Conservation (phyloP, 2,113 vertebrate genomes). For the Mastomys coucha region DNA sequence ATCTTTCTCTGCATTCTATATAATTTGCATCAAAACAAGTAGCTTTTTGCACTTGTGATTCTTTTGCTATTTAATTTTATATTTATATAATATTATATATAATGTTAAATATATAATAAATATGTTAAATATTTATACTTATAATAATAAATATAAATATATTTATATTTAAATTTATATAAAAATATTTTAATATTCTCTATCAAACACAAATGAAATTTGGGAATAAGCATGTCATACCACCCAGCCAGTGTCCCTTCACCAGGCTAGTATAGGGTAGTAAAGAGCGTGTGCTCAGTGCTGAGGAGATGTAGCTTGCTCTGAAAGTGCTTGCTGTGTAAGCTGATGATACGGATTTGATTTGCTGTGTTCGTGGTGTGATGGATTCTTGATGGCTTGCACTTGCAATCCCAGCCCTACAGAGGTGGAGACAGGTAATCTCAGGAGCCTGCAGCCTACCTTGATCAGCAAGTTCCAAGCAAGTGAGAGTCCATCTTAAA, state of each 20-base stretch:
- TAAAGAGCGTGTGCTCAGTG: neutral
- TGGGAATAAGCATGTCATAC: neutral
- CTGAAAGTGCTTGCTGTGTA: neutral
- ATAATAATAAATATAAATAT: too few species aligned
- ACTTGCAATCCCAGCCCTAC: neutral
- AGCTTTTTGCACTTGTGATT: neutral
- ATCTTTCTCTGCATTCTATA: constrained; percentile 27
- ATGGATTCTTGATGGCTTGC: neutral
- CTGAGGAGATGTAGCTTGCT: too few species aligned
- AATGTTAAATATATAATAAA: too few species aligned
- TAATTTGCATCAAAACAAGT: neutral
- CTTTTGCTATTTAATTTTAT: constrained; percentile 11
- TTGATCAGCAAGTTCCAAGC: neutral
- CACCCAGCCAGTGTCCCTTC: neutral
- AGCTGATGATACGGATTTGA: too few species aligned
- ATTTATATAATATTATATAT: too few species aligned
- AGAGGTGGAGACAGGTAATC: neutral
- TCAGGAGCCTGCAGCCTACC: neutral
- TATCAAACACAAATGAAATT: constrained; percentile 11
- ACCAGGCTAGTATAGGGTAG: neutral
- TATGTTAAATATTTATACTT: too few species aligned
- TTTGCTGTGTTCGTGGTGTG: neutral
- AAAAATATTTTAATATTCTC: neutral
- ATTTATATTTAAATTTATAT: too few species aligned
- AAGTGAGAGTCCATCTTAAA: neutral